These are phyloP conservation scores for Cyanoderma ruficeps DNA, from an alignment of 2,113 vertebrate species.

Conservation along the genomic window DNA sequence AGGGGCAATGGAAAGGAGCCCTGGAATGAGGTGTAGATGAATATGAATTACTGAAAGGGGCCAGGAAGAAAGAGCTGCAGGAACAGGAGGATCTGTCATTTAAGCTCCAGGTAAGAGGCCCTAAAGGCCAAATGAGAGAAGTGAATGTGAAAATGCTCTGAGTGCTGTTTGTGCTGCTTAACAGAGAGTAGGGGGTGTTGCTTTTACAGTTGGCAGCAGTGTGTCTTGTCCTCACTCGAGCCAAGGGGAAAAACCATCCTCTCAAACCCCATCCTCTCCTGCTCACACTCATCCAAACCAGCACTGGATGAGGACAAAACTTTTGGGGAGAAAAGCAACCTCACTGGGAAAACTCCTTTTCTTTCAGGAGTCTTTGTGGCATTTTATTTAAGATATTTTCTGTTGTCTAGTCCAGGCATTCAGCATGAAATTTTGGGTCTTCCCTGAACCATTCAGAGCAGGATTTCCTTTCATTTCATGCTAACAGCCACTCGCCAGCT, in stretches of 20 bases:
- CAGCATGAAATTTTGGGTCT: neutral
- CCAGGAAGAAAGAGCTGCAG: neutral
- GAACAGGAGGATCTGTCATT: constrained; percentile 10
- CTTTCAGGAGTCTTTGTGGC: neutral
- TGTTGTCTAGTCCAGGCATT: neutral
- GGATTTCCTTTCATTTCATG: neutral
- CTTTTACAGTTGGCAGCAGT: neutral
- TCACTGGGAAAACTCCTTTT: neutral
- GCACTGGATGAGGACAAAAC: neutral
- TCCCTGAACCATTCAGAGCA: neutral
- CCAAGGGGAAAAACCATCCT: neutral
- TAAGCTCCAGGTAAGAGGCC: neutral
- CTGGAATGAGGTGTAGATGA: neutral
- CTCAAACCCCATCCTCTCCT: neutral
- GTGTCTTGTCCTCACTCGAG: neutral
- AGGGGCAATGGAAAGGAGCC: constrained; percentile 40
- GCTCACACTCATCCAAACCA: neutral
- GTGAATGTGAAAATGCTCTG: neutral
- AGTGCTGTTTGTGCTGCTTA: neutral
- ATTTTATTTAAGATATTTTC: neutral
- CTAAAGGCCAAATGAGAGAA: neutral
- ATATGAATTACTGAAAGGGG: constrained; percentile 41
- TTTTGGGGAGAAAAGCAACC: neutral
- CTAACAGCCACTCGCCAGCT: neutral
- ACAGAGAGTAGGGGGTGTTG: neutral